These are phyloP conservation scores for Lumbricus terrestris DNA, from an alignment of 2,888 invertebrate species.

Conservation along the genomic window DNA sequence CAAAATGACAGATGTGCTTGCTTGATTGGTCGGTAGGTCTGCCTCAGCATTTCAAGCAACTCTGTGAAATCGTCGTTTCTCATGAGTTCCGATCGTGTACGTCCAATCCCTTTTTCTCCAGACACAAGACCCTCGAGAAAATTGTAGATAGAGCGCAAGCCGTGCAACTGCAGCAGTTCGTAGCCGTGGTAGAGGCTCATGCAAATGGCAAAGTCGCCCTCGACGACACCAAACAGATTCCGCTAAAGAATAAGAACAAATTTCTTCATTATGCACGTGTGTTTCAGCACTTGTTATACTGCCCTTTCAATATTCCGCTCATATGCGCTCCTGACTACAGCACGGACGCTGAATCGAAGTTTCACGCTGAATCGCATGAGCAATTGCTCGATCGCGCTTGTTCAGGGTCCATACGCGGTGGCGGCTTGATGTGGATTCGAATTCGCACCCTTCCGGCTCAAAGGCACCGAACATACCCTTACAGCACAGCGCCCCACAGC, in stretches of 20 bases:
- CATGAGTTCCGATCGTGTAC: slow-evolving; percentile 60
- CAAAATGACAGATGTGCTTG: slow-evolving; percentile 14
- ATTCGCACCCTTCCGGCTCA: too few relatives aligned
- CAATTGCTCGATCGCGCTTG: too few relatives aligned
- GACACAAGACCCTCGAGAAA: slow-evolving; percentile 62
- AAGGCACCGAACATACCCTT: too few relatives aligned
- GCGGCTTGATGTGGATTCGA: too few relatives aligned
- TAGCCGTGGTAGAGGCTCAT: slow-evolving; percentile 82
- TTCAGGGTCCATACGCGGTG: too few relatives aligned
- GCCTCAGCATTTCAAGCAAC: slow-evolving; percentile 69
- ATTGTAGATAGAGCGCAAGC: slow-evolving; percentile 77
- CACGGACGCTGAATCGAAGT: too few relatives aligned
- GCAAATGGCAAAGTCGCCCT: slow-evolving; percentile 76
- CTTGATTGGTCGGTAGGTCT: slow-evolving; percentile 59
- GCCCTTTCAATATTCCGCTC: too few relatives aligned
- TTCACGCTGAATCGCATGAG: too few relatives aligned
- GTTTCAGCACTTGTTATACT: too few relatives aligned
- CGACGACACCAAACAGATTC: slow-evolving; percentile 52
- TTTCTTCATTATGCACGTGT: too few relatives aligned
- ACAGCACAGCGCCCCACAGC: too few relatives aligned
- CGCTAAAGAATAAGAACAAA: background rate
- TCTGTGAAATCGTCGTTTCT: slow-evolving; percentile 62
- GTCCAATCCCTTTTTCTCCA: slow-evolving; percentile 51
- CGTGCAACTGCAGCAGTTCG: slow-evolving; percentile 81
- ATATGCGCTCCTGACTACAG: too few relatives aligned